phyloP scores from a whole-genome alignment of 2,113 vertebrate genomes.

The Heterocephalus glaber region DNA sequence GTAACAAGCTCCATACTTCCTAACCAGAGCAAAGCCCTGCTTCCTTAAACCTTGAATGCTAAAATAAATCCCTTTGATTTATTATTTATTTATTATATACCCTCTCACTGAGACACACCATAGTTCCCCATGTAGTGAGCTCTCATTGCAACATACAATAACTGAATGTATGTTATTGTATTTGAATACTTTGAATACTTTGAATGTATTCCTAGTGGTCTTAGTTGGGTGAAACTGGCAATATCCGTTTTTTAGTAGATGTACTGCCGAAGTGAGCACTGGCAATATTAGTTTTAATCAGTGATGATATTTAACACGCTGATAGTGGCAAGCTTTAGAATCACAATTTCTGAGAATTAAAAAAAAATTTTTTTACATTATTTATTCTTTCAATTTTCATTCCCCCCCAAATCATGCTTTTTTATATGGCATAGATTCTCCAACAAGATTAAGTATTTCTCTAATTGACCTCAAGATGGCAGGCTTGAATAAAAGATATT shows the following conservation, averaged over 20 bases:
- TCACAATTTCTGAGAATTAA: neutral
- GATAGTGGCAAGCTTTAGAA: neutral
- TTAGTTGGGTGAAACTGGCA: neutral
- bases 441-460: slow-evolving; percentile 30
- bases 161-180: no score
- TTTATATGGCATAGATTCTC: neutral
- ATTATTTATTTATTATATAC: no score
- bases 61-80: fast-evolving
- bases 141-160: neutral
- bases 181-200: no score
- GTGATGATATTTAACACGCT: neutral
- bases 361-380: neutral
- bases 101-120: neutral
- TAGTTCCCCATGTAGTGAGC: neutral
- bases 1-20: neutral
- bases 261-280: no score
- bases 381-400: neutral
- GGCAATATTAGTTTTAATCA: neutral
- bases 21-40: neutral
- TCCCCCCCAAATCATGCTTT: neutral
- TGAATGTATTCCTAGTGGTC: neutral
- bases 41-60: neutral
- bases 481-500: slow-evolving; percentile 77
- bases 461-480: slow-evolving; percentile 83
- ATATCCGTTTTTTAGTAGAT: no score